phyloP scores from a whole-genome alignment of 1,140 invertebrate species.

The Drosophila bocqueti region DNA sequence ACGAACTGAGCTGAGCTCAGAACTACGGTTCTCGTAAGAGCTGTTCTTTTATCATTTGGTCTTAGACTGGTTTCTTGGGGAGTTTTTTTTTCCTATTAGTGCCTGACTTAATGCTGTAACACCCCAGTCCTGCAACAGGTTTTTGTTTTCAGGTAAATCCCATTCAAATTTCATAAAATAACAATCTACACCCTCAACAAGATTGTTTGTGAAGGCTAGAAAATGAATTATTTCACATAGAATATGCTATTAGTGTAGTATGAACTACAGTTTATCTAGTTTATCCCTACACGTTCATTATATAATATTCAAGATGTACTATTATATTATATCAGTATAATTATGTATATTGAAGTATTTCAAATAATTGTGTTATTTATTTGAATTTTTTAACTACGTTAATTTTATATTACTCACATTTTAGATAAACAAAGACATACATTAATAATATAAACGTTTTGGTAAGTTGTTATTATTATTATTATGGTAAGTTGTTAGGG shows the following conservation, averaged over 20 bases:
- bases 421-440: not conserved
- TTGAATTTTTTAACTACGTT: too few relatives aligned
- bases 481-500: not conserved
- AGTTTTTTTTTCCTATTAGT: not conserved
- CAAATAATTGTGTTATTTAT: too few relatives aligned
- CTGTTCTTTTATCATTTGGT: not conserved
- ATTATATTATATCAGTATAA: too few relatives aligned
- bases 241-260: not conserved
- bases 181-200: not conserved
- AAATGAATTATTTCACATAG: not conserved
- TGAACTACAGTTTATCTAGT: too few relatives aligned
- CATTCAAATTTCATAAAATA: not conserved
- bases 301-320: too few relatives aligned
- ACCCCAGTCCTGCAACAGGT: slow-evolving; percentile 6
- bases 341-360: too few relatives aligned
- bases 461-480: not conserved
- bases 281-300: too few relatives aligned
- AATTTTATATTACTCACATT: not conserved
- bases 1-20: slow-evolving; percentile 3
- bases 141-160: not conserved
- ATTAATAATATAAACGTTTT: not conserved
- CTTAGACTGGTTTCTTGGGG: slow-evolving; percentile 5
- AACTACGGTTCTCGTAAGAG: not conserved
- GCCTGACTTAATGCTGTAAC: slow-evolving; percentile 9
- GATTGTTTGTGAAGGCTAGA: not conserved